Base-by-base conservation (phyloP, 2,888 invertebrate genomes). In the Mellilla xanthometata region DNA sequence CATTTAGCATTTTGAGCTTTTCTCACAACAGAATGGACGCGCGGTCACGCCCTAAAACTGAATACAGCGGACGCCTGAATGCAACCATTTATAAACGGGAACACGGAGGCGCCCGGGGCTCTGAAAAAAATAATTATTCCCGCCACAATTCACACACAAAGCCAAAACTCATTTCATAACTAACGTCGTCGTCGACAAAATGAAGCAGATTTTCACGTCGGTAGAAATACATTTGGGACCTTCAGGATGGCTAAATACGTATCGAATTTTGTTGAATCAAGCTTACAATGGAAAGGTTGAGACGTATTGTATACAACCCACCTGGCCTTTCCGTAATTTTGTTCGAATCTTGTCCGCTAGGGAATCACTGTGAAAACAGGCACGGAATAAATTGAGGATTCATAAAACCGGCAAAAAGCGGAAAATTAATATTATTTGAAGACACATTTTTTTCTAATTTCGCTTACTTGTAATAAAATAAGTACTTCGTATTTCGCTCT, bases 21-120 rank as follows among this genome's bases (percentile, higher is more conserved):
- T 7, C 34, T 22, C 28, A n/a, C 2, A 6, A 19, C 31, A 22
- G n/a, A 29, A 22, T 28, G 42, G 38, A 24, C 40, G 39, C 30
- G 39, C 44, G 31, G 28, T 31, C 34, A 23, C 49, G 39, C 52
- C 55, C 58, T 58, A 61, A 69, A 70, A 60, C 65, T 63, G 61
- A 63, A 70, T 57, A 68, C 61, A 70, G 63, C 58, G 65, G 65
- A 65, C 68, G 68, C 65, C 54, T 71, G 70, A 72, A 72, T 73
- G 69, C 68, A 62, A 72, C 68, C 68, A 72, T 76, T 76, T 76
- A 75, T 73, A 76, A 78, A 79, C 73, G 72, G 66, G 65, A 66
- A 70, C 67, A 68, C 63, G 64, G 62, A 62, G 62, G 58, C 62
- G 62, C 62, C 62, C 60, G 67, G 54, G 57, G 65, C 64, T 56